phyloP scores from a whole-genome alignment of 2,888 invertebrate genomes.

The Dusona sp. region DNA sequence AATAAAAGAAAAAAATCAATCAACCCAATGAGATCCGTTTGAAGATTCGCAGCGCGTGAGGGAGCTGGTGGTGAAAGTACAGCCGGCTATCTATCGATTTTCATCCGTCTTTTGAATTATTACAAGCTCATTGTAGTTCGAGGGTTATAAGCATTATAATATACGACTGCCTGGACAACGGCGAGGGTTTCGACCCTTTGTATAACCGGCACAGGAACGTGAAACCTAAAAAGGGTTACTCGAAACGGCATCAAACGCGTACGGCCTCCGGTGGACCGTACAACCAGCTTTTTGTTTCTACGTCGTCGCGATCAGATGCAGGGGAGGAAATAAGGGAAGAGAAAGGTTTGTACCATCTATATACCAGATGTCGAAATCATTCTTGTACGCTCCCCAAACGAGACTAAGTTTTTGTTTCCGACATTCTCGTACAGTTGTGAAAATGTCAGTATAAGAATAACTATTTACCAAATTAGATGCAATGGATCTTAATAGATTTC shows the following conservation, averaged over 20 bases:
- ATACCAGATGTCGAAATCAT: conserved; percentile 52
- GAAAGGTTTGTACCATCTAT: conserved; percentile 4
- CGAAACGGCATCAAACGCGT: conserved; percentile 60
- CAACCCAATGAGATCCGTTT: neutral
- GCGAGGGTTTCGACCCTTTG: conserved; percentile 65
- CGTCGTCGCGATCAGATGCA: conserved; percentile 53
- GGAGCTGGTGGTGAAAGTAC: neutral
- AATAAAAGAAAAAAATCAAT: neutral
- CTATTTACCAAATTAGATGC: neutral
- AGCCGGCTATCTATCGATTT: conserved; percentile 76
- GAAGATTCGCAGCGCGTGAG: neutral
- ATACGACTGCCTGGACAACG: conserved; percentile 55
- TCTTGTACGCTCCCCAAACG: neutral
- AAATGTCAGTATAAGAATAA: neutral
- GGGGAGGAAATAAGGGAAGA: conserved; percentile 21
- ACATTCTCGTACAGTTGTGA: conserved; percentile 18
- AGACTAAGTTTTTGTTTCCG: conserved; percentile 23
- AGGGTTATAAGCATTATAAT: conserved; percentile 19
- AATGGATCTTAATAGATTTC: neutral
- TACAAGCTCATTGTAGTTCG: conserved; percentile 74
- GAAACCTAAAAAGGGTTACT: conserved; percentile 65
- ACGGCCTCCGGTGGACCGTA: conserved; percentile 27
- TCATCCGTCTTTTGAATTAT: conserved; percentile 80
- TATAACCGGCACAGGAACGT: conserved; percentile 57
- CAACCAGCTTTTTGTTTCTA: conserved; percentile 59